Evolutionary conservation across 2,888 invertebrate genomes (phyloP).

Genomic region (Deroplatys truncata): DNA sequence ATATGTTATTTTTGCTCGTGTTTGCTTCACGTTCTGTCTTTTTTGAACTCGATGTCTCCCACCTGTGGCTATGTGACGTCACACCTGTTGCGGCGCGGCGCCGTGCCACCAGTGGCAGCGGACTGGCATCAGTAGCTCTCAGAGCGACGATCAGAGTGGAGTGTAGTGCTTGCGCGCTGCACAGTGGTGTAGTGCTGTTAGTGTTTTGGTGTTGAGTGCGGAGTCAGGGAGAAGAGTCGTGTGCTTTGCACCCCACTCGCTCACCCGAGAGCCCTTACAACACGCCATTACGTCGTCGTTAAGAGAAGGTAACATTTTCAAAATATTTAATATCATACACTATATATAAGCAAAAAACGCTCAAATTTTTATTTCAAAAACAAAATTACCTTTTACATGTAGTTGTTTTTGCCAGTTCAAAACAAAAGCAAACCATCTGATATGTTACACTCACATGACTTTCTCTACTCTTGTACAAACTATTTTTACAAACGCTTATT

Average conservation of each 20-base stretch:
- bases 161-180: neutral
- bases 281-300: neutral
- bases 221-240: neutral
- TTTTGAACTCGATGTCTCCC: neutral
- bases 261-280: neutral
- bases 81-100: neutral
- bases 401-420: too few relatives aligned
- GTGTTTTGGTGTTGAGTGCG: neutral
- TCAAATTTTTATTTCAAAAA: too few relatives aligned
- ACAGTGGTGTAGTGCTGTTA: neutral
- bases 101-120: neutral
- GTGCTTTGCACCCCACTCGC: neutral
- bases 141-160: neutral
- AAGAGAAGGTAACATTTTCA: neutral
- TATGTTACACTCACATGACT: too few relatives aligned
- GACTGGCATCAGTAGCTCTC: neutral
- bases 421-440: too few relatives aligned
- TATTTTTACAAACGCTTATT: too few relatives aligned
- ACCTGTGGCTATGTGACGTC: neutral
- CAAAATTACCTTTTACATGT: too few relatives aligned
- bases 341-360: too few relatives aligned
- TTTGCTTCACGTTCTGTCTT: too few relatives aligned
- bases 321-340: too few relatives aligned
- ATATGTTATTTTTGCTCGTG: too few relatives aligned
- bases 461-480: too few relatives aligned